Evolutionary conservation across 2,797 vertebrate species (phyloP).

Genomic region (Peromyscus eremicus): DNA sequence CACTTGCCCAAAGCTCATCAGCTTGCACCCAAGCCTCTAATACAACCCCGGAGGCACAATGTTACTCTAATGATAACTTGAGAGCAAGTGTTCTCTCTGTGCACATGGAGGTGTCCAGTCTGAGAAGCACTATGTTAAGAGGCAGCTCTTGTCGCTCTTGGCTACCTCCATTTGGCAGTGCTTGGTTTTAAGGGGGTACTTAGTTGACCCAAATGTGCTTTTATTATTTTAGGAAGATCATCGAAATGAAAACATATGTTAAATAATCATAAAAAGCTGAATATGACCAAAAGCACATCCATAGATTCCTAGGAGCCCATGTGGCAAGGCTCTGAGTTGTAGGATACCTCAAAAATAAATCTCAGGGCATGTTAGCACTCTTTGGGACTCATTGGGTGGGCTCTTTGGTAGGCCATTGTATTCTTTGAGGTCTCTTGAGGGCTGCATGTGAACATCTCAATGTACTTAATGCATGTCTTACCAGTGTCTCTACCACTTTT

Average conservation of each 20-base stretch:
- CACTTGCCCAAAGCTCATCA: not conserved
- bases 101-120: not conserved
- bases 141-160: not conserved
- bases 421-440: not conserved
- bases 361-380: not conserved
- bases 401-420: not conserved
- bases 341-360: conserved; percentile 48
- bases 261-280: not conserved
- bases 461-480: too few relatives aligned
- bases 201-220: not conserved
- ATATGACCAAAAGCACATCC: not conserved
- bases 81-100: not conserved
- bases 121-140: not conserved
- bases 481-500: not conserved
- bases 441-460: not conserved
- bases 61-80: not conserved
- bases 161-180: not conserved
- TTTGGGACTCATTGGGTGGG: not conserved
- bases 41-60: not conserved
- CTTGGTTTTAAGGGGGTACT: not conserved
- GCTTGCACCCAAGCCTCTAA: not conserved
- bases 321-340: not conserved
- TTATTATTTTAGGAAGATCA: conserved; percentile 27
- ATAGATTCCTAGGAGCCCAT: not conserved
- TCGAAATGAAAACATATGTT: conserved; percentile 22